A percentile compares a stretch with the other conserved stretches of the same genome.
These are phyloP conservation scores for Myodes glareolus DNA, from an alignment of 2,113 vertebrate species.

Conservation along the genomic window DNA sequence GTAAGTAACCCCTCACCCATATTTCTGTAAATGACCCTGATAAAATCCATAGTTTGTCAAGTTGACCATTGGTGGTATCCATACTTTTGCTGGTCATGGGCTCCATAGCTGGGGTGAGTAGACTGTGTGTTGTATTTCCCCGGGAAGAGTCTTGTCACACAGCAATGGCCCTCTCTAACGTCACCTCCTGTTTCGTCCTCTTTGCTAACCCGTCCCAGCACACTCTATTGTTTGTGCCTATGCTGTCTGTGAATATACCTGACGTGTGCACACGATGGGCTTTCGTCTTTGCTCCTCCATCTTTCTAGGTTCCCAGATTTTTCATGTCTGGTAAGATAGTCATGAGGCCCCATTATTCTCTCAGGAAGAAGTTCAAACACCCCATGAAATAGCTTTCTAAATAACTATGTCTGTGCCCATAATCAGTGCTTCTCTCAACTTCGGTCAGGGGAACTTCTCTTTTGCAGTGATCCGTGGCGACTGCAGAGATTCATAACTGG, in stretches of 20 bases:
- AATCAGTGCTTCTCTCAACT: background rate
- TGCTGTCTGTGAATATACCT: background rate
- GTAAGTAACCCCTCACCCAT: background rate
- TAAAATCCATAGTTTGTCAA: background rate
- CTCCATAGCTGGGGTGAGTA: background rate
- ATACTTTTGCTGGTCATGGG: background rate
- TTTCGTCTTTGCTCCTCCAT: background rate
- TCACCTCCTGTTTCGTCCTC: background rate
- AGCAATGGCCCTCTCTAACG: background rate
- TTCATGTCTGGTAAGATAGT: background rate
- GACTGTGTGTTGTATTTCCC: no score
- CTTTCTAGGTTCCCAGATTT: background rate
- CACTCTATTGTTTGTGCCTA: background rate
- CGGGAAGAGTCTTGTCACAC: background rate
- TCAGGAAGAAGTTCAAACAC: background rate
- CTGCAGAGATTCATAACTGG: background rate
- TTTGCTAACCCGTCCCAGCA: background rate
- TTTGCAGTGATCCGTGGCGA: background rate
- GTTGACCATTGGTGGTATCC: background rate
- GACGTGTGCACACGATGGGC: rapidly evolving
- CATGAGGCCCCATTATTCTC: rapidly evolving
- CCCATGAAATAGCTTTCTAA: background rate
- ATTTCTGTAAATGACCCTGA: background rate
- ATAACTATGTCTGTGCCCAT: no score
- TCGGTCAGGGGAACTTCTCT: background rate